These are phyloP conservation scores for Andrena fulva DNA, from an alignment of 2,888 invertebrate genomes.

Conservation along the genomic window DNA sequence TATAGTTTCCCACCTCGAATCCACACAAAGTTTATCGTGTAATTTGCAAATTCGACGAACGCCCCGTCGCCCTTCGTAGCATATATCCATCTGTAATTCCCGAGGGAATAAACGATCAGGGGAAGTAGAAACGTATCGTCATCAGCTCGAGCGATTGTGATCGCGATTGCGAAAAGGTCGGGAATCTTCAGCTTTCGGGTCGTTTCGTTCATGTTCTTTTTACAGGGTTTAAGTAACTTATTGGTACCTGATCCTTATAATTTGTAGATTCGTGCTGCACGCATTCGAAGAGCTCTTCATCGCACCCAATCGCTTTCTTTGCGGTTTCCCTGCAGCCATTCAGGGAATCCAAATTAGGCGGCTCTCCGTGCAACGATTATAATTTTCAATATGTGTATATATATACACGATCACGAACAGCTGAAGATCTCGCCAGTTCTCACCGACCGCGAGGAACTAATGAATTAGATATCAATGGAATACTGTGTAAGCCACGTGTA, in stretches of 20 bases:
- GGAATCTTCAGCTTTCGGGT: constrained; percentile 1
- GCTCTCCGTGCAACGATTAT: constrained; percentile 74
- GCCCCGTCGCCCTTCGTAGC: constrained; percentile 5
- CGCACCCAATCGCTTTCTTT: constrained; percentile 80
- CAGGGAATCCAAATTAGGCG: constrained; percentile 86
- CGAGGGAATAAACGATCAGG: background rate
- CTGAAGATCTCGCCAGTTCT: constrained; percentile 6
- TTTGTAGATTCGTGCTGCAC: background rate
- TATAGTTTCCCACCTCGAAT: constrained; percentile 77
- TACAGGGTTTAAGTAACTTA: background rate
- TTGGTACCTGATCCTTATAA: background rate
- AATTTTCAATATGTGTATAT: background rate
- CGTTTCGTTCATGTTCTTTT: background rate
- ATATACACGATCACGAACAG: background rate
- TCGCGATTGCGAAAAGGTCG: background rate
- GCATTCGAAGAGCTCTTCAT: constrained; percentile 78
- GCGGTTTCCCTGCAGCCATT: constrained; percentile 89
- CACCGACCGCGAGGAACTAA: background rate
- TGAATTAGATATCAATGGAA: background rate
- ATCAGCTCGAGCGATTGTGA: background rate
- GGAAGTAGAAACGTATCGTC: background rate
- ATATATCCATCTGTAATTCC: background rate
- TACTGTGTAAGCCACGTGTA: background rate
- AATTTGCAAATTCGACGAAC: constrained; percentile 70
- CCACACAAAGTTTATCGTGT: constrained; percentile 73